Evolutionary conservation across 2,888 invertebrate genomes (phyloP), one percentile per base, ranked within the genome.

Genomic region (Petrophora chlorosata): DNA sequence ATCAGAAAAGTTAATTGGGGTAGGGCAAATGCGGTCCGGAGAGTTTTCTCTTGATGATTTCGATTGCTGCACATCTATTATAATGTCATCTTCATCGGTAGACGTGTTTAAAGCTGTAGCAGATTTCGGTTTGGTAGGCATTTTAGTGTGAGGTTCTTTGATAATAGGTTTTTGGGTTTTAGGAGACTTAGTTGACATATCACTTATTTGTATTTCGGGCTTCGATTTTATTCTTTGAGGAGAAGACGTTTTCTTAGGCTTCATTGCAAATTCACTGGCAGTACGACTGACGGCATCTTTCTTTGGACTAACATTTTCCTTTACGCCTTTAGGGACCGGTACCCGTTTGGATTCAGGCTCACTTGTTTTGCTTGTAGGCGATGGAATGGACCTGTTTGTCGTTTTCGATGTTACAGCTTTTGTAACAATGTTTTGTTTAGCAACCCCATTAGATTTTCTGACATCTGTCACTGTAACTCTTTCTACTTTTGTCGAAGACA

Each of bases 11-110:
- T 91, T 91, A 3, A 94, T 90, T 0, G 94, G 94, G 5, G 92
- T 92, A 0, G 94, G 94, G 63, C 94, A 93, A 43, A 94, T 92
- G 51, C 93, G 91, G 68, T 95, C 94, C 0, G 95, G 95, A 3
- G 95, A 94, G 36, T 94, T 94, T 76, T 95, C 95, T 10, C 95
- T 83, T 0, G 95, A 95, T 35, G 95, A 95, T 77, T 94, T 94
- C 0, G 95, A 94, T 70, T 93, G 92, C 70, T 94, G 93, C 33
- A 94, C 91, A 70, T 94, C 94, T 46, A 94, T 92, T 17, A 94
- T 90, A n/a, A 94, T 79, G 61, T 93, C 93, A 64, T 91, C 85
- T 49, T 92, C 92, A 56, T 91, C 91, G 56, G 79, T 82, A 15
- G 91, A 82, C 13, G 89, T 91, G 46, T 91, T 92, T 14, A 92